These are phyloP conservation scores for Synergus gifuensis DNA, from an alignment of 2,888 invertebrate genomes.

Conservation along the genomic window DNA sequence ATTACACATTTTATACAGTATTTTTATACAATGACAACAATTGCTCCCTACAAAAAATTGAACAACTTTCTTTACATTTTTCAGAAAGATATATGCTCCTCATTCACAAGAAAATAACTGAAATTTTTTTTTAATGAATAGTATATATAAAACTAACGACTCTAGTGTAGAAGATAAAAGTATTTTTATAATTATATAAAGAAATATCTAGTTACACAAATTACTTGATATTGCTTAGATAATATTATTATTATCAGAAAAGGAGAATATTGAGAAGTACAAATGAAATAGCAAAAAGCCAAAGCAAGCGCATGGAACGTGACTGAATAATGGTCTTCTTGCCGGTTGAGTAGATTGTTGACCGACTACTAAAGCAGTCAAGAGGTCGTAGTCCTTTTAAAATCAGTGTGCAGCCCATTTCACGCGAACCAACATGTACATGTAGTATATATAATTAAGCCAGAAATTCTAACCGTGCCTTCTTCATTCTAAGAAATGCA, in stretches of 20 bases:
- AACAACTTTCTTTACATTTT: not conserved
- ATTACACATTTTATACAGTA: not conserved
- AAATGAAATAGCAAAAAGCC: not conserved
- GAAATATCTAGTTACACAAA: not conserved
- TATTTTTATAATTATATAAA: not conserved
- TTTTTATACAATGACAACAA: not conserved
- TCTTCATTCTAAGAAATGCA: conserved; percentile 1
- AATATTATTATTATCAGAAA: not conserved
- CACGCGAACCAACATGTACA: not conserved
- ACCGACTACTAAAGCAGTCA: conserved; percentile 19
- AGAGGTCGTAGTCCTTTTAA: conserved; percentile 30
- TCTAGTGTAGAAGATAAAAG: too few species aligned
- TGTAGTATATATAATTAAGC: conserved; percentile 15
- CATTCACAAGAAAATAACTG: not conserved
- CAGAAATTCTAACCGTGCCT: conserved; percentile 13
- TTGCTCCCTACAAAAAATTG: not conserved
- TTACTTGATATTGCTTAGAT: not conserved
- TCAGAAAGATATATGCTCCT: not conserved
- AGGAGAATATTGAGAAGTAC: not conserved
- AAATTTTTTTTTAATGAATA: not conserved
- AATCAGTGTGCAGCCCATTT: not conserved
- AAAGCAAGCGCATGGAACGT: conserved; percentile 27
- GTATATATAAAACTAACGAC: too few species aligned
- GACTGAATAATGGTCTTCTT: conserved; percentile 6
- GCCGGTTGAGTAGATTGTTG: conserved; percentile 10